These are phyloP conservation scores for Gastrophysa polygoni DNA, from an alignment of 2,888 invertebrate species.

Conservation along the genomic window DNA sequence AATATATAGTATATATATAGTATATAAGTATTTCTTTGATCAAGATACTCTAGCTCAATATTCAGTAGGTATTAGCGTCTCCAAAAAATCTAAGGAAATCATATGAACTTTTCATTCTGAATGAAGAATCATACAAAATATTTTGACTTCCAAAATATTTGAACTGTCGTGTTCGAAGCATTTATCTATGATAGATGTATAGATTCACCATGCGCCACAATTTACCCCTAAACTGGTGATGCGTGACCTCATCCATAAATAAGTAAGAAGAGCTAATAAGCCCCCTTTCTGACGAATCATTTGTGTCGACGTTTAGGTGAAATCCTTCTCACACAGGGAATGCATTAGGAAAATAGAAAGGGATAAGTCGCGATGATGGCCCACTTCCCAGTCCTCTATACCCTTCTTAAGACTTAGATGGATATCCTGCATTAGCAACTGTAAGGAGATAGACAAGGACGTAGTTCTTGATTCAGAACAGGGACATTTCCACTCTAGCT, in stretches of 20 bases:
- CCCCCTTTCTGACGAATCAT: conserved; percentile 23
- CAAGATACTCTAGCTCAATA: too few species aligned
- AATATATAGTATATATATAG: too few species aligned
- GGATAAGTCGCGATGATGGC: conserved; percentile 56
- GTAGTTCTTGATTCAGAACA: neutral
- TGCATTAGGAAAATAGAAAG: conserved; percentile 55
- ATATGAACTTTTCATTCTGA: too few species aligned
- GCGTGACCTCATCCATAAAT: conserved; percentile 25
- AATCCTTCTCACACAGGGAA: conserved; percentile 53
- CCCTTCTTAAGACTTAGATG: conserved; percentile 54
- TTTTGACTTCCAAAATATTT: too few species aligned
- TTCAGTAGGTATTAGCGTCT: too few species aligned
- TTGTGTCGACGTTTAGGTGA: conserved; percentile 37
- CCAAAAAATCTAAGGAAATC: too few species aligned
- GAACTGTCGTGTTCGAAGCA: too few species aligned
- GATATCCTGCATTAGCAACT: conserved; percentile 49
- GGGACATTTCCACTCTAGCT: too few species aligned
- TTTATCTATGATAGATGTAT: neutral
- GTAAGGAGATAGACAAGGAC: conserved; percentile 9
- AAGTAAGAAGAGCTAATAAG: conserved; percentile 34
- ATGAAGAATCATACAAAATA: too few species aligned
- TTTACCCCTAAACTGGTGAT: neutral
- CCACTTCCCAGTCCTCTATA: conserved; percentile 47
- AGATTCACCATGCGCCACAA: neutral
- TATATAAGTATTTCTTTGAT: too few species aligned